Conservation (phyloP, 2,888 invertebrate genomes). For the Sarcophaga variegata region DNA sequence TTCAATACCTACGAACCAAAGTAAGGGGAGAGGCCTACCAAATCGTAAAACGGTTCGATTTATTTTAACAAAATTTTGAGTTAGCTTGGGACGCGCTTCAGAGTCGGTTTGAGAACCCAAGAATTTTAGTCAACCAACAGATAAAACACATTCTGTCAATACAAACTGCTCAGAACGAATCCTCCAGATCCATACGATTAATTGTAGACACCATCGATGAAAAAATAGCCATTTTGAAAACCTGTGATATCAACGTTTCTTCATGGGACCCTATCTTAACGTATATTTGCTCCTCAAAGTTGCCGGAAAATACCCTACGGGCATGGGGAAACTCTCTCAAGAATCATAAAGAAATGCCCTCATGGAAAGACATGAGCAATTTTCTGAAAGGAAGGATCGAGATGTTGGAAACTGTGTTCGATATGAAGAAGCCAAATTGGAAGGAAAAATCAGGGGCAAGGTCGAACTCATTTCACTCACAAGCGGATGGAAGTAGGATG, state of each 20-base stretch:
- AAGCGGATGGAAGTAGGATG: not conserved
- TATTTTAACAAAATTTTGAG: not conserved
- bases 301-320: too few species aligned
- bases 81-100: not conserved
- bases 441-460: not conserved
- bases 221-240: too few species aligned
- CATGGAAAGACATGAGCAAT: too few species aligned
- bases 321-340: too few species aligned
- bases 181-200: not conserved
- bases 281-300: too few species aligned
- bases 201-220: too few species aligned
- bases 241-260: too few species aligned
- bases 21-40: not conserved
- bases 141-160: not conserved
- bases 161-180: not conserved
- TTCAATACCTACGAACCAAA: not conserved
- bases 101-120: not conserved
- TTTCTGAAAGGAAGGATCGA: too few species aligned
- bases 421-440: not conserved
- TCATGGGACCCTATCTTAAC: too few species aligned
- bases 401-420: not conserved
- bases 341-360: too few species aligned
- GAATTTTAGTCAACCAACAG: not conserved
- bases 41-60: not conserved
- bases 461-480: not conserved